Conservation (phyloP, 2,888 invertebrate species). For the Pycnomerus fuliginosus region DNA sequence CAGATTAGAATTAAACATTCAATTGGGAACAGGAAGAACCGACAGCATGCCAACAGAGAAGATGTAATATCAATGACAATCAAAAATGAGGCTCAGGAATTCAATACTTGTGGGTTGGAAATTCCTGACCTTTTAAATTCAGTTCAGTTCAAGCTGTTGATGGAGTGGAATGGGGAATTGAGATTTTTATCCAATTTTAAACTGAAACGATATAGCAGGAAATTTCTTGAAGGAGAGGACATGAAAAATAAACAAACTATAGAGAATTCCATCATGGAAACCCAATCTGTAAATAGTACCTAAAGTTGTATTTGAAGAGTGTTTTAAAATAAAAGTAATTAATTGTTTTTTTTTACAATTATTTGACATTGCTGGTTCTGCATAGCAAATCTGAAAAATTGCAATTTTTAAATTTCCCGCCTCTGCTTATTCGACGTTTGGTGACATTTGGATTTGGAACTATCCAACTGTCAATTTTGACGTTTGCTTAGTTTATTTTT, state of each 20-base stretch:
- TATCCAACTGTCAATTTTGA: too few species aligned
- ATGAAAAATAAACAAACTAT: slow-evolving; percentile 8
- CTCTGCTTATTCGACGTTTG: too few species aligned
- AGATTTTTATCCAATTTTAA: slow-evolving; percentile 67
- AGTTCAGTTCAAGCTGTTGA: slow-evolving; percentile 61
- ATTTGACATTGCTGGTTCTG: too few species aligned
- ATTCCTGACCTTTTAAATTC: slow-evolving; percentile 68
- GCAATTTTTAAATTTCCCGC: too few species aligned
- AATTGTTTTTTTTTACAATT: too few species aligned
- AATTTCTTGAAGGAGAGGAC: slow-evolving; percentile 30
- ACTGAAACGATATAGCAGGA: slow-evolving; percentile 59
- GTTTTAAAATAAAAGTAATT: too few species aligned
- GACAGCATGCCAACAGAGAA: slow-evolving; percentile 79
- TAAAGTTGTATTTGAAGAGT: too few species aligned
- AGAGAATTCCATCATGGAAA: slow-evolving; percentile 1
- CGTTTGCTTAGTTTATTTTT: too few species aligned
- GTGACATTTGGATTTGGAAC: too few species aligned
- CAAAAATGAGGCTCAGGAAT: slow-evolving; percentile 73
- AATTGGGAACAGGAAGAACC: slow-evolving; percentile 70
- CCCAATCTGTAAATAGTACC: too few species aligned
- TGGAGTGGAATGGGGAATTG: slow-evolving; percentile 68
- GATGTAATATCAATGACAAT: slow-evolving; percentile 76
- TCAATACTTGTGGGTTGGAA: slow-evolving; percentile 76
- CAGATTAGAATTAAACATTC: slow-evolving; percentile 70
- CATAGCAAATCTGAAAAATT: too few species aligned